These are phyloP conservation scores for Seira ritae DNA, from an alignment of 2,888 invertebrate species.

Conservation along the genomic window DNA sequence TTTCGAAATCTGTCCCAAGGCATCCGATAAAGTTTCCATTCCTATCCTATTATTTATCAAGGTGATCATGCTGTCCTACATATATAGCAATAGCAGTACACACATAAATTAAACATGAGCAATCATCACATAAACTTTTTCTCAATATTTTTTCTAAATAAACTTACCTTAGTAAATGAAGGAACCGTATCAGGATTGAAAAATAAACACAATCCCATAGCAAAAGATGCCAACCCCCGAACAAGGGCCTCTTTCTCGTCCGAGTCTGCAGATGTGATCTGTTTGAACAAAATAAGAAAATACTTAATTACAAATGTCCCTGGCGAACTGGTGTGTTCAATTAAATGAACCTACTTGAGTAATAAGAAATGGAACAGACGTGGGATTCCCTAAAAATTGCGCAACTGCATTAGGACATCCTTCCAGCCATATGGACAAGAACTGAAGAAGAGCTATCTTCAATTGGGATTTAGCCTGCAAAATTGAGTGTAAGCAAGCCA, in stretches of 20 bases:
- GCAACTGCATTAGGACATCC: conserved; percentile 90
- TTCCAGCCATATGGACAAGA: conserved; percentile 91
- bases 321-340: too few relatives aligned
- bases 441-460: conserved; percentile 92
- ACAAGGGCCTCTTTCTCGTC: conserved; percentile 94
- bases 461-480: conserved; percentile 84
- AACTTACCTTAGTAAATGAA: conserved; percentile 82
- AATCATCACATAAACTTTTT: too few relatives aligned
- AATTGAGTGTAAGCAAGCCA: conserved; percentile 55
- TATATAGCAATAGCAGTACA: too few relatives aligned
- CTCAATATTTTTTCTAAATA: conserved; percentile 25
- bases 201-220: conserved; percentile 93
- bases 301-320: too few relatives aligned
- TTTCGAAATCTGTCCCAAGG: conserved; percentile 88
- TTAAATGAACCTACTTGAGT: conserved; percentile 78
- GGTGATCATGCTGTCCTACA: conserved; percentile 84
- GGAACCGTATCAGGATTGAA: conserved; percentile 90
- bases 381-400: conserved; percentile 86
- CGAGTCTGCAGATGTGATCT: conserved; percentile 88
- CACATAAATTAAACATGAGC: too few relatives aligned
- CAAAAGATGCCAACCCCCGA: conserved; percentile 92
- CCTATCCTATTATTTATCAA: conserved; percentile 93
- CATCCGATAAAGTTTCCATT: conserved; percentile 89
- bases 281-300: conserved; percentile 73
- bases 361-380: conserved; percentile 90